phyloP scores from a whole-genome alignment of 2,888 invertebrate genomes.

The Drosophila sordidula region DNA sequence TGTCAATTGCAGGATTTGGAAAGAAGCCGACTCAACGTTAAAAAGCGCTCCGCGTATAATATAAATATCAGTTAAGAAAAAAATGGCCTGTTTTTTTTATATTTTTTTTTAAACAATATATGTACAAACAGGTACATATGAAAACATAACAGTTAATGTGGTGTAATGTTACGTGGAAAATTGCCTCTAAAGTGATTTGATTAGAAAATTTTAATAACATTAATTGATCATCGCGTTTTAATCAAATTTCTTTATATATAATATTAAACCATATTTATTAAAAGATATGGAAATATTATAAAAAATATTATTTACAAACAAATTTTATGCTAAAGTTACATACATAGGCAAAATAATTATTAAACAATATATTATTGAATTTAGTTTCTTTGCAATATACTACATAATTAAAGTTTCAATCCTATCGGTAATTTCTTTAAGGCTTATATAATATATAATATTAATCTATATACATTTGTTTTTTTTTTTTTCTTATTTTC shows the following conservation, averaged over 20 bases:
- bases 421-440: neutral
- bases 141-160: too few species aligned
- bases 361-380: too few species aligned
- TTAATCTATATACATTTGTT: constrained; percentile 15
- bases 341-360: too few species aligned
- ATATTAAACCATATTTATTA: too few species aligned
- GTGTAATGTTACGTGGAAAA: too few species aligned
- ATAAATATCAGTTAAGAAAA: neutral
- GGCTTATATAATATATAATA: constrained; percentile 1
- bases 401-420: neutral
- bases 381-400: neutral
- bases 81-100: too few species aligned
- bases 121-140: too few species aligned
- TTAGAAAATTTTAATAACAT: neutral
- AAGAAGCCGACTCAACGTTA: neutral
- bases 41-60: neutral
- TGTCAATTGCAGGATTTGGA: constrained; percentile 8
- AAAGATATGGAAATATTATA: too few species aligned
- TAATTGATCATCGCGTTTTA: neutral
- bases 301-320: neutral
- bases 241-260: neutral
- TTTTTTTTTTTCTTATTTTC: neutral
- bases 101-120: too few species aligned
- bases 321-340: too few species aligned
- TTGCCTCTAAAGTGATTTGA: neutral